These are phyloP conservation scores for Montipora capitata DNA, from an alignment of 92 coral and sea anemone genomes.

Conservation along the genomic window DNA sequence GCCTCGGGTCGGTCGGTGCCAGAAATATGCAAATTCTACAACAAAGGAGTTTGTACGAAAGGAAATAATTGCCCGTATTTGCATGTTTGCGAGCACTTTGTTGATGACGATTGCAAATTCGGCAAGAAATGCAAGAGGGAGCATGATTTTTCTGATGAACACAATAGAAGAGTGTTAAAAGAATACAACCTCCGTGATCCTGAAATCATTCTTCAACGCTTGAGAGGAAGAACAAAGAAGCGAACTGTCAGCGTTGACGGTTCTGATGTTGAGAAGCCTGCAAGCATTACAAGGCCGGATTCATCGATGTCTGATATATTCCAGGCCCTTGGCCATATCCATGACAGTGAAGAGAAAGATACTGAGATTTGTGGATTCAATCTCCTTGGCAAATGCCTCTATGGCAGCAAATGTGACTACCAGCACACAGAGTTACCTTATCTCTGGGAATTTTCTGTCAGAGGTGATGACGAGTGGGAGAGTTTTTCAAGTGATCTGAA, in stretches of 20 bases:
- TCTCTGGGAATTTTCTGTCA: slow-evolving; percentile 78
- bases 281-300: slow-evolving; percentile 4
- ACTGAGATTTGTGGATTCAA: slow-evolving; percentile 92
- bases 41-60: slow-evolving; percentile 71
- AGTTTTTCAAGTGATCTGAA: slow-evolving; percentile 70
- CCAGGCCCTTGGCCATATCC: neutral
- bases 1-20: slow-evolving; percentile 77
- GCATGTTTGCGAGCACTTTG: slow-evolving; percentile 88
- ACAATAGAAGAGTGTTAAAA: slow-evolving; percentile 67
- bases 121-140: slow-evolving; percentile 79
- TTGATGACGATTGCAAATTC: slow-evolving; percentile 87
- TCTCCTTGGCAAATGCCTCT: slow-evolving; percentile 90
- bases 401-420: slow-evolving; percentile 81
- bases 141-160: slow-evolving; percentile 76
- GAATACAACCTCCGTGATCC: slow-evolving; percentile 45
- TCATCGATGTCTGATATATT: neutral
- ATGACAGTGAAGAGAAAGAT: slow-evolving; percentile 28
- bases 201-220: slow-evolving; percentile 11
- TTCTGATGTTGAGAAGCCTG: slow-evolving; percentile 46
- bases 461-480: slow-evolving; percentile 65
- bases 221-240: slow-evolving; percentile 63
- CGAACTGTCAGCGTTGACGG: slow-evolving; percentile 46
- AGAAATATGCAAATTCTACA: slow-evolving; percentile 87
- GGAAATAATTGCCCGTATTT: slow-evolving; percentile 77
- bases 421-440: slow-evolving; percentile 90